Evolutionary conservation across 2,797 vertebrate genomes (phyloP).

Genomic region (Prunella strophiata): DNA sequence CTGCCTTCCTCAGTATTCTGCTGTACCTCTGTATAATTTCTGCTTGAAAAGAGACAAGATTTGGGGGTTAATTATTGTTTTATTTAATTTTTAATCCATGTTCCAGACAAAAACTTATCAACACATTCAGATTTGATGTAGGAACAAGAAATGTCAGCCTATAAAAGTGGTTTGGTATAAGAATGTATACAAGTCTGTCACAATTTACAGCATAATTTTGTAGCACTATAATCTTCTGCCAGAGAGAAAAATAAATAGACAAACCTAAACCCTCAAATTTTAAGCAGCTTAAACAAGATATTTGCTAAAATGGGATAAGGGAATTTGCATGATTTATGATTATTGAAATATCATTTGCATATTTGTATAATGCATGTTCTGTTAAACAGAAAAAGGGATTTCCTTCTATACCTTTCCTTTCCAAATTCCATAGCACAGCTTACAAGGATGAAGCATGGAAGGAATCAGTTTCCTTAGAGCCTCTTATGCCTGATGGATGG

Average conservation of each 20-base stretch:
- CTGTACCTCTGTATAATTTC: background rate
- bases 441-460: background rate
- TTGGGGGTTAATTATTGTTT: background rate
- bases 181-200: background rate
- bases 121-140: background rate
- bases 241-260: slow-evolving; percentile 24
- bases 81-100: background rate
- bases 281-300: slow-evolving; percentile 38
- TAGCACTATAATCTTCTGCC: background rate
- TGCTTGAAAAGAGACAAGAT: background rate
- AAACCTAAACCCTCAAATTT: slow-evolving; percentile 36
- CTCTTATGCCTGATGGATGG: background rate
- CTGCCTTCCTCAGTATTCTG: background rate
- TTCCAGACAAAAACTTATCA: background rate
- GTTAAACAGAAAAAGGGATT: slow-evolving; percentile 17
- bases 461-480: background rate
- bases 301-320: slow-evolving; percentile 33
- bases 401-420: background rate
- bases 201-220: background rate
- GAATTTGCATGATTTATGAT: slow-evolving; percentile 26
- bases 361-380: slow-evolving; percentile 7
- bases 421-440: background rate
- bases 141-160: background rate
- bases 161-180: background rate
- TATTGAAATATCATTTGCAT: slow-evolving; percentile 32